These are phyloP conservation scores for Muntiacus reevesi DNA, from an alignment of 2,113 vertebrate genomes.

Conservation along the genomic window DNA sequence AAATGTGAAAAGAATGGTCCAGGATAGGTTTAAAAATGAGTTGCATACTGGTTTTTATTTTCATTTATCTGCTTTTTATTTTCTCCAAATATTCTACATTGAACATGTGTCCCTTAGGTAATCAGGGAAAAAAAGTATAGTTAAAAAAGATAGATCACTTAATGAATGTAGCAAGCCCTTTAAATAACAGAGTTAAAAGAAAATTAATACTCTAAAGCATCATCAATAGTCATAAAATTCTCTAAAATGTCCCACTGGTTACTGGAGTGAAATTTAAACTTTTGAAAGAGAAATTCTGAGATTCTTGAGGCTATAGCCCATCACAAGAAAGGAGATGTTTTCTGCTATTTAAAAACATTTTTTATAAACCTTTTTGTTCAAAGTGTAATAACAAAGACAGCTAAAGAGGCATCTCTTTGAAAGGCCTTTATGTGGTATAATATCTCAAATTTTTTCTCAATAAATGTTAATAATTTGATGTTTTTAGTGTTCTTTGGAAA, in stretches of 20 bases:
- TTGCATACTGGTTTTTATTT: not conserved
- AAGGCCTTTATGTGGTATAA: not conserved
- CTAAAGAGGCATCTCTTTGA: not conserved
- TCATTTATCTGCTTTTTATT: slow-evolving; percentile 12
- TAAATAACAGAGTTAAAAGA: not conserved
- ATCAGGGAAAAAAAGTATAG: not conserved
- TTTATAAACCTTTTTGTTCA: not conserved
- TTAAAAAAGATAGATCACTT: not conserved
- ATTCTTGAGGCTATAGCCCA: not conserved
- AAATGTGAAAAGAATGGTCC: not conserved
- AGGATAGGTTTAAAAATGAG: not conserved
- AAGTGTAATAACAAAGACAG: not conserved
- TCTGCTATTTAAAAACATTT: not conserved
- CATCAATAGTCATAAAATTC: not conserved
- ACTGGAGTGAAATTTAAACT: not conserved
- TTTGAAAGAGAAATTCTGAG: not conserved
- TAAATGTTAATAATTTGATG: not conserved
- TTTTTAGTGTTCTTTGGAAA: not conserved
- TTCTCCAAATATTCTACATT: not conserved
- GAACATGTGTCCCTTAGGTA: not conserved
- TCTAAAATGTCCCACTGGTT: not conserved
- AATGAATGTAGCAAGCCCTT: not conserved
- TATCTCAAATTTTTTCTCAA: not conserved
- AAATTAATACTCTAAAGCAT: not conserved
- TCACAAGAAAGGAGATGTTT: not conserved